phyloP scores from a whole-genome alignment of 2,113 vertebrate species.

The Pogona vitticeps region DNA sequence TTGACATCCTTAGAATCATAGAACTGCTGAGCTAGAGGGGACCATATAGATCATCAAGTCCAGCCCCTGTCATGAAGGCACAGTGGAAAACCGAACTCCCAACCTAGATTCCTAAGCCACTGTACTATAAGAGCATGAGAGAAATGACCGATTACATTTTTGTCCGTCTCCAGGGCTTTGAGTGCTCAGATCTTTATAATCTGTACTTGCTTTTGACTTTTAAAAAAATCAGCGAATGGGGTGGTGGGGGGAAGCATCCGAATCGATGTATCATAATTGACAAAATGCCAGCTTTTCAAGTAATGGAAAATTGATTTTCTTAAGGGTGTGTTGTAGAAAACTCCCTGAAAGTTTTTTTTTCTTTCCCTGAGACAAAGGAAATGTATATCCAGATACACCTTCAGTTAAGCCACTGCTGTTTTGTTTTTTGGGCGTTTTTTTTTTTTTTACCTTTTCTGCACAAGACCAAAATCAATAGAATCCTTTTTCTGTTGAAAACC shows the following conservation, averaged over 20 bases:
- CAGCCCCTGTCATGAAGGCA: too few relatives aligned
- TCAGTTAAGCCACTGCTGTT: conserved; percentile 1
- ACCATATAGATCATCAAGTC: too few relatives aligned
- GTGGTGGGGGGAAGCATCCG: background rate
- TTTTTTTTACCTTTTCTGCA: background rate
- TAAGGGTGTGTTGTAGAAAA: conserved; percentile 3
- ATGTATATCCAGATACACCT: background rate
- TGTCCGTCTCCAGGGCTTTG: too few relatives aligned
- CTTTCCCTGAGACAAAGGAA: background rate
- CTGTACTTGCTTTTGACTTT: background rate
- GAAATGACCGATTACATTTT: too few relatives aligned
- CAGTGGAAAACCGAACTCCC: too few relatives aligned
- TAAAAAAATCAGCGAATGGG: background rate
- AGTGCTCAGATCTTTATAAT: background rate
- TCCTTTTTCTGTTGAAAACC: conserved; percentile 11
- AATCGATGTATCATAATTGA: conserved; percentile 18
- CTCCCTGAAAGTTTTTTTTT: background rate
- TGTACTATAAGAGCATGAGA: too few relatives aligned
- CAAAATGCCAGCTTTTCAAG: conserved; percentile 15
- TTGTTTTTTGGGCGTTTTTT: background rate
- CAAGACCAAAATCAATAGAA: conserved; percentile 18
- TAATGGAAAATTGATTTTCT: conserved; percentile 16
- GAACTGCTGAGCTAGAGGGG: background rate
- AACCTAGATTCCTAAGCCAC: too few relatives aligned
- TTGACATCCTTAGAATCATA: too few relatives aligned